Conservation (phyloP, 2,113 vertebrate species). For the Pyxicephalus adspersus region DNA sequence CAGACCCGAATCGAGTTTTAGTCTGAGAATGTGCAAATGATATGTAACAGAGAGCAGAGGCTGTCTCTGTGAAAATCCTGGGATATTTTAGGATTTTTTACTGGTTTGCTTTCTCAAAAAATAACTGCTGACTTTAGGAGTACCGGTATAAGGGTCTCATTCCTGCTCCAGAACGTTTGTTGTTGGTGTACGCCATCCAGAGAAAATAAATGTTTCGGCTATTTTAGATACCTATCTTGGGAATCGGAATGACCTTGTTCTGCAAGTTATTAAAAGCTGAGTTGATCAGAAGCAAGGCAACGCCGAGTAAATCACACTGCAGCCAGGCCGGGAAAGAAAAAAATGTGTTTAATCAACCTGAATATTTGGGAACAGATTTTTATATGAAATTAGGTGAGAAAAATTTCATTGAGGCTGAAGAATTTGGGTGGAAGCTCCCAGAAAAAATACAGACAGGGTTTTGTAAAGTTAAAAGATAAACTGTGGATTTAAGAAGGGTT, state of each 20-base stretch:
- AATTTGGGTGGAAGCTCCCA: slow-evolving; percentile 7
- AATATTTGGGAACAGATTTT: not conserved
- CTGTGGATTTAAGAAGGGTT: not conserved
- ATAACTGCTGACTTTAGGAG: slow-evolving; percentile 37
- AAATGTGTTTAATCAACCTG: not conserved
- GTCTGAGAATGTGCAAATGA: slow-evolving; percentile 48
- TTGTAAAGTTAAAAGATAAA: not conserved
- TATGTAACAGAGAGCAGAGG: slow-evolving; percentile 33
- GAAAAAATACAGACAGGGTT: not conserved
- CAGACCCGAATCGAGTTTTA: slow-evolving; percentile 31
- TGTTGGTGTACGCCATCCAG: slow-evolving; percentile 43
- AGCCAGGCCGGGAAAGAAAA: slow-evolving; percentile 1
- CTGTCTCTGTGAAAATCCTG: not conserved
- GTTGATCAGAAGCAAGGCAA: slow-evolving; percentile 3
- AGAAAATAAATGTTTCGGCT: slow-evolving; percentile 42
- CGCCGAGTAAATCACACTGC: not conserved
- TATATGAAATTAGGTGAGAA: slow-evolving; percentile 26
- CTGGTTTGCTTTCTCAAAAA: slow-evolving; percentile 50
- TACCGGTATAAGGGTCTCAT: slow-evolving; percentile 8
- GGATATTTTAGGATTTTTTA: slow-evolving; percentile 48
- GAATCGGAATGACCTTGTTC: slow-evolving; percentile 34
- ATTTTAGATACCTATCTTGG: slow-evolving; percentile 42
- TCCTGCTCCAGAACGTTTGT: slow-evolving; percentile 43
- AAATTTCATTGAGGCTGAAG: not conserved
- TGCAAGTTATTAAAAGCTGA: slow-evolving; percentile 28